These are phyloP conservation scores for Microctonus brassicae DNA, from an alignment of 2,888 invertebrate species.

Conservation along the genomic window DNA sequence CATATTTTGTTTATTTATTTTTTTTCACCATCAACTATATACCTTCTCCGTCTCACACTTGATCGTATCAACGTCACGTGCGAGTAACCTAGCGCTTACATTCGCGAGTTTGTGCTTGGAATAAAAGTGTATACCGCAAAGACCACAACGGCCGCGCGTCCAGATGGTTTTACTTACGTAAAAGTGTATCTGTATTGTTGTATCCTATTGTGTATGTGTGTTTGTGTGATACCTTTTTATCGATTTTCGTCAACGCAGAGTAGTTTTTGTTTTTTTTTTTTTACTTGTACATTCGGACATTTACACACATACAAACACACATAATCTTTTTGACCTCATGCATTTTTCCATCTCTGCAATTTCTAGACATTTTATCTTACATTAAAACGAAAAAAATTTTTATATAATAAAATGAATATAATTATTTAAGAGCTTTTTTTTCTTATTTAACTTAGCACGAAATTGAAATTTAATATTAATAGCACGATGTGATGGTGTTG, in stretches of 20 bases:
- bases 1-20: not conserved
- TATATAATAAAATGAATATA: too few species aligned
- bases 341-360: not conserved
- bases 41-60: constrained; percentile 6
- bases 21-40: not conserved
- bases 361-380: not conserved
- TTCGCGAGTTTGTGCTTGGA: constrained; percentile 37
- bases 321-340: constrained; percentile 11
- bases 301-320: constrained; percentile 2
- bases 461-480: not conserved
- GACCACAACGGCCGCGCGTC: constrained; percentile 15
- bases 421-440: not conserved
- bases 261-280: too few species aligned
- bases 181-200: not conserved
- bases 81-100: constrained; percentile 27
- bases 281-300: too few species aligned
- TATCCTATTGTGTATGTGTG: not conserved
- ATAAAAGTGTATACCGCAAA: constrained; percentile 35
- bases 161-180: constrained; percentile 34
- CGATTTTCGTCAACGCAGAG: constrained; percentile 23
- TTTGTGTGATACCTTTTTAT: constrained; percentile 26
- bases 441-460: too few species aligned
- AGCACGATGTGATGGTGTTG: not conserved
- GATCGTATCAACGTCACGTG: constrained; percentile 42
- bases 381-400: not conserved